Conservation (phyloP, 1,140 invertebrate species). For the Zophobas atratus region DNA sequence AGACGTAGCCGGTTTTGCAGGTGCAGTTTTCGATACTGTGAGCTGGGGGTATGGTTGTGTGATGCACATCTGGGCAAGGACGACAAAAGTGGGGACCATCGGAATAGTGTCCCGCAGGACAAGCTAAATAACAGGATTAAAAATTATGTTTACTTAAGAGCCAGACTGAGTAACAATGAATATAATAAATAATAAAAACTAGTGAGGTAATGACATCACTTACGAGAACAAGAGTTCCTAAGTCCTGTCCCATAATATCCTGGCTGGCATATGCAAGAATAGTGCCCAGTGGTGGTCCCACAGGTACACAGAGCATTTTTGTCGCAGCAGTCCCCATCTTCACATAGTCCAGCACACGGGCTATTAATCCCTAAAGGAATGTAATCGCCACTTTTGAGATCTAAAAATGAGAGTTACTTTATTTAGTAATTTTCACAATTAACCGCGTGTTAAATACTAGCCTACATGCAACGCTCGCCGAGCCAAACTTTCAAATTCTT, state of each 20-base stretch:
- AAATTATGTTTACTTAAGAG: neutral
- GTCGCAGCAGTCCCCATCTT: slow-evolving; percentile 71
- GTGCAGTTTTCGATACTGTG: slow-evolving; percentile 72
- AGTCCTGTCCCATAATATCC: slow-evolving; percentile 80
- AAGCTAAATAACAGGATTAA: slow-evolving; percentile 55
- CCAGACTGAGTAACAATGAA: neutral
- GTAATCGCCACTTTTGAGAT: slow-evolving; percentile 76
- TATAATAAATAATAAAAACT: neutral
- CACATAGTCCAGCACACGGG: slow-evolving; percentile 74
- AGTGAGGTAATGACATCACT: slow-evolving; percentile 57
- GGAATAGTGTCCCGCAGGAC: slow-evolving; percentile 62
- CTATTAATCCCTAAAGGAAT: slow-evolving; percentile 68
- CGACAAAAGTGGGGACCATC: slow-evolving; percentile 72
- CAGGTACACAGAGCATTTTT: slow-evolving; percentile 75
- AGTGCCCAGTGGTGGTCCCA: slow-evolving; percentile 79
- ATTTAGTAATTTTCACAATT: neutral
- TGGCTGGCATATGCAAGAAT: slow-evolving; percentile 76
- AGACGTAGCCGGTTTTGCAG: slow-evolving; percentile 69
- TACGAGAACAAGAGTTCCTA: slow-evolving; percentile 74
- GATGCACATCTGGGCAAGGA: slow-evolving; percentile 78
- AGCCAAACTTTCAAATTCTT: slow-evolving; percentile 81
- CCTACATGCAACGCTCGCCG: slow-evolving; percentile 80
- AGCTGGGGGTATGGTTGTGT: slow-evolving; percentile 73
- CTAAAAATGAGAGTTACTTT: slow-evolving; percentile 66
- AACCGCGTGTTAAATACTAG: slow-evolving; percentile 60